Evolutionary conservation across 2,113 vertebrate genomes (phyloP).

Genomic region (Paramisgurnus dabryanus): DNA sequence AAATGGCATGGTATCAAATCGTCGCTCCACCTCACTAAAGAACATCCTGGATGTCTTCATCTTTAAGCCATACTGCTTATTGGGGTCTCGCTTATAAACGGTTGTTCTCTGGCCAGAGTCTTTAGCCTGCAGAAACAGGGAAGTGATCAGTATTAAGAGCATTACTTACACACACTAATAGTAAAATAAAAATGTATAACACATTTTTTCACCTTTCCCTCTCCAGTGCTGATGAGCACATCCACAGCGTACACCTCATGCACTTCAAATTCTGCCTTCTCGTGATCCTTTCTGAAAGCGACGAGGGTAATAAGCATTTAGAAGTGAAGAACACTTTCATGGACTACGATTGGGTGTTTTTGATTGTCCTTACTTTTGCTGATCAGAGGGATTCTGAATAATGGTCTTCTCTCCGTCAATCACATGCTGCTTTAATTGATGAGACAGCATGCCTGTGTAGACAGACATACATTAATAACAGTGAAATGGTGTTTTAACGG

Average conservation of each 20-base stretch:
- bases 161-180: no score
- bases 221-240: conserved; percentile 94
- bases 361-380: conserved; percentile 84
- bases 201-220: conserved; percentile 87
- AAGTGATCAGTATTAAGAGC: conserved; percentile 2
- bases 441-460: conserved; percentile 89
- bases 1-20: conserved; percentile 96
- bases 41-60: conserved; percentile 98
- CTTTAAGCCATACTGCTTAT: conserved; percentile 95
- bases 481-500: background rate
- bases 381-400: conserved; percentile 96
- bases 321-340: background rate
- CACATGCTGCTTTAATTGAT: conserved; percentile 95
- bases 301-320: conserved; percentile 21
- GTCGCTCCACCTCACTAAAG: conserved; percentile 95
- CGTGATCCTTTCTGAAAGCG: conserved; percentile 90
- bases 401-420: conserved; percentile 98
- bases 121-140: conserved; percentile 76
- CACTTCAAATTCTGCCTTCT: conserved; percentile 97
- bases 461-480: background rate
- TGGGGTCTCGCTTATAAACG: conserved; percentile 95
- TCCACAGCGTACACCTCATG: conserved; percentile 98
- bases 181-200: no score
- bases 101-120: conserved; percentile 96
- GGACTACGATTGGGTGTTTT: background rate